Conservation (phyloP, 2,113 vertebrate genomes). For the Danio rerio region DNA sequence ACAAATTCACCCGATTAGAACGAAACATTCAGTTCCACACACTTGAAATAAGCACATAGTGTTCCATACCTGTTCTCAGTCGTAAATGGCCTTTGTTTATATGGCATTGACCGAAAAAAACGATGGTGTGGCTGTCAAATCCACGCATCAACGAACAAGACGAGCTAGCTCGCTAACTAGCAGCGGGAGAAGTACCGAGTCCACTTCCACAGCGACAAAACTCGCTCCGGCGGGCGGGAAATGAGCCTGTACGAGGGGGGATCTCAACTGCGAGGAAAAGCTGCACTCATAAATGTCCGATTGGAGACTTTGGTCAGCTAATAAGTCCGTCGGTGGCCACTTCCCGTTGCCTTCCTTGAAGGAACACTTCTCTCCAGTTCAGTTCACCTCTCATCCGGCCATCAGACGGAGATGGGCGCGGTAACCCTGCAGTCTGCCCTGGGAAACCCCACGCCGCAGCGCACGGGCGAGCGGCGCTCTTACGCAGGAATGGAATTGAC, state of each 20-base stretch:
- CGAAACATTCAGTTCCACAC: not conserved
- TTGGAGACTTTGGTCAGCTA: not conserved
- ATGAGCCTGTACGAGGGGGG: slow-evolving; percentile 9
- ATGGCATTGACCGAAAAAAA: slow-evolving; percentile 80
- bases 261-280: slow-evolving; percentile 33
- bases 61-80: slow-evolving; percentile 75
- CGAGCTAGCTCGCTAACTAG: slow-evolving; percentile 77
- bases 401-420: slow-evolving; percentile 81
- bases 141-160: slow-evolving; percentile 78
- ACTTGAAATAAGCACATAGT: not conserved
- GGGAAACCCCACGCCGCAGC: slow-evolving; percentile 81
- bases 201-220: slow-evolving; percentile 65
- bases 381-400: slow-evolving; percentile 70
- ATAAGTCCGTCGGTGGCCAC: slow-evolving; percentile 45
- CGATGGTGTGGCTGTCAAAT: slow-evolving; percentile 70
- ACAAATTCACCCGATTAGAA: slow-evolving; percentile 2
- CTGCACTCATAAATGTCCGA: slow-evolving; percentile 42
- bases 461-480: slow-evolving; percentile 39
- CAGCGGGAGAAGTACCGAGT: slow-evolving; percentile 75
- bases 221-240: slow-evolving; percentile 54
- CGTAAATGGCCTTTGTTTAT: slow-evolving; percentile 71
- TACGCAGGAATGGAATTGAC: slow-evolving; percentile 7
- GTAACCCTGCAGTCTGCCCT: slow-evolving; percentile 80
- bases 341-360: slow-evolving; percentile 62
- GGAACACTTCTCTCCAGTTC: slow-evolving; percentile 57